Conservation (phyloP, 2,888 invertebrate genomes). For the Drosophila nr. fundita region DNA sequence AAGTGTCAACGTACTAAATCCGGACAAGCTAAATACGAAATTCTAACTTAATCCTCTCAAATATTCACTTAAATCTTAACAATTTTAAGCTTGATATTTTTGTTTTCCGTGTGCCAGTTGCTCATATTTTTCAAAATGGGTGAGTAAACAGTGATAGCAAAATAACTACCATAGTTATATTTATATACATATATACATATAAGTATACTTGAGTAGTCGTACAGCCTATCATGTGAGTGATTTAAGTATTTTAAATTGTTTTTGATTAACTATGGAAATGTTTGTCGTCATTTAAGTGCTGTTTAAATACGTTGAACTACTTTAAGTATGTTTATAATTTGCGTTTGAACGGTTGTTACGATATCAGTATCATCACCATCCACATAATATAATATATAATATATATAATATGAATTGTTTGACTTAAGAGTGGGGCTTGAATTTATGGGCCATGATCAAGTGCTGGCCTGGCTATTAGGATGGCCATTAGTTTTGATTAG, state of each 20-base stretch:
- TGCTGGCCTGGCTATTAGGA: neutral
- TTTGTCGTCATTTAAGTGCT: constrained; percentile 42
- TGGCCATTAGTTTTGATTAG: constrained; percentile 39
- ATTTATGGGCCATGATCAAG: constrained; percentile 28
- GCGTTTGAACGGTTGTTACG: constrained; percentile 15
- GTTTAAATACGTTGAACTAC: constrained; percentile 35
- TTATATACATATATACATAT: too few species aligned
- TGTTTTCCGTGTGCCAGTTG: constrained; percentile 32
- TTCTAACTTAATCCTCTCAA: neutral
- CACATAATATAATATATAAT: neutral
- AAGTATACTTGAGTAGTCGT: neutral
- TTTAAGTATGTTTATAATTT: constrained; percentile 32
- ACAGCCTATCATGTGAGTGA: constrained; percentile 13
- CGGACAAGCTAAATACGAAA: neutral
- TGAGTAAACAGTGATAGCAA: constrained; percentile 50
- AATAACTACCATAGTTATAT: neutral
- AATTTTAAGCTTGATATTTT: neutral
- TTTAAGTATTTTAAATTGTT: constrained; percentile 23
- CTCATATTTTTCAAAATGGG: constrained; percentile 59
- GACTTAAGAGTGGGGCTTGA: neutral
- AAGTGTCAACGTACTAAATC: neutral
- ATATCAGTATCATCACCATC: constrained; percentile 24
- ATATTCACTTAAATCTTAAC: neutral
- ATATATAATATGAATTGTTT: neutral
- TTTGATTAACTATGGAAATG: constrained; percentile 25